Conservation (phyloP, 2,888 invertebrate species). For the Cyaniris semiargus region DNA sequence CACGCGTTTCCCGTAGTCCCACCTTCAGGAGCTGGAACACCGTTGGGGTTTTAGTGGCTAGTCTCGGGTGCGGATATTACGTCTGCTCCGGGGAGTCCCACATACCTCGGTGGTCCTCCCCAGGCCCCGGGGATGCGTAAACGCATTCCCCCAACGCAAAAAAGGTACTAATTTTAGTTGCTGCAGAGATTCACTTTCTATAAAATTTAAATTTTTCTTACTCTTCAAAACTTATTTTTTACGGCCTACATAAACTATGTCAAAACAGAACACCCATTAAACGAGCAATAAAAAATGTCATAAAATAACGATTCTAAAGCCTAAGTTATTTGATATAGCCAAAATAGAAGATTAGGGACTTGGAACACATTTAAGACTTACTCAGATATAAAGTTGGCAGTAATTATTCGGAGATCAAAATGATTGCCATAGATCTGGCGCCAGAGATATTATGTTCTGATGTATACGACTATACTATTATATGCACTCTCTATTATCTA, state of each 20-base stretch:
- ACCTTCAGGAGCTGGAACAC: no score
- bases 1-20: no score
- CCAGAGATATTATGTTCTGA: not conserved
- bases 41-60: no score
- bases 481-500: no score
- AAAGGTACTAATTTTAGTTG: no score
- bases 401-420: not conserved
- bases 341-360: not conserved
- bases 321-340: not conserved
- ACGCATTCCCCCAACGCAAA: no score
- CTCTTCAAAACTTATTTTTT: not conserved
- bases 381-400: conserved; percentile 6
- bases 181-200: no score
- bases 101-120: no score
- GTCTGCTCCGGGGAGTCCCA: no score
- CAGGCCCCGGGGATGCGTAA: no score
- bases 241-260: not conserved
- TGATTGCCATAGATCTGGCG: conserved; percentile 13
- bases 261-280: not conserved
- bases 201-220: not conserved
- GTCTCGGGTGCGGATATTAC: no score
- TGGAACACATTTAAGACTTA: not conserved
- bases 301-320: not conserved
- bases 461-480: not conserved
- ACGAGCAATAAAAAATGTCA: not conserved